Evolutionary conservation across 2,113 vertebrate genomes (phyloP).

Genomic region (Xyliphius kryptos): DNA sequence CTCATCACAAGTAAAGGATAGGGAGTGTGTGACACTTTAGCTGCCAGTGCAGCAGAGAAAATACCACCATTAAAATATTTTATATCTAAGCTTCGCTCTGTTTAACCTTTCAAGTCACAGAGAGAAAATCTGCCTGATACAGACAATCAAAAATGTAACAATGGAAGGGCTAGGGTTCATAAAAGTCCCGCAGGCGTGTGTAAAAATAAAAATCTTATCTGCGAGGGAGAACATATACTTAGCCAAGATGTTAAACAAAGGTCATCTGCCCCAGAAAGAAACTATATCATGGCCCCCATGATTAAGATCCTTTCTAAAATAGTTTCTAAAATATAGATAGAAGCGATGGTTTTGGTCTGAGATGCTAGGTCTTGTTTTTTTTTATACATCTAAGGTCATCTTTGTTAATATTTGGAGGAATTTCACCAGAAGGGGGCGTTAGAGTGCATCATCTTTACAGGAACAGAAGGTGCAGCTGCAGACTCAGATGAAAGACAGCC

Average conservation of each 20-base stretch:
- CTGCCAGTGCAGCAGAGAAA: constrained; percentile 60
- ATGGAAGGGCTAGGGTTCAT: constrained; percentile 42
- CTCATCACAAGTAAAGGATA: constrained; percentile 69
- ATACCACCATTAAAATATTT: constrained; percentile 74
- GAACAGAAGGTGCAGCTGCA: constrained; percentile 82
- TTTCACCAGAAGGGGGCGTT: constrained; percentile 24
- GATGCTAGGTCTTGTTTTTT: background rate
- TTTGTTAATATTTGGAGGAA: constrained; percentile 14
- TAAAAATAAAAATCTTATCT: constrained; percentile 48
- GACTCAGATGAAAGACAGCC: constrained; percentile 73
- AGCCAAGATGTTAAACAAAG: constrained; percentile 44
- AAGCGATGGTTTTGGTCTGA: background rate
- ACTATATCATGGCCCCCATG: constrained; percentile 46
- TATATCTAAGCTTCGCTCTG: constrained; percentile 61
- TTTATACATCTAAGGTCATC: background rate
- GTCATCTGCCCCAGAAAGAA: constrained; percentile 25
- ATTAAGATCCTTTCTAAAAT: background rate
- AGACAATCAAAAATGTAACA: constrained; percentile 64
- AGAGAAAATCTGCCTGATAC: constrained; percentile 59
- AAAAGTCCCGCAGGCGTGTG: constrained; percentile 53
- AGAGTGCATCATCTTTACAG: constrained; percentile 59
- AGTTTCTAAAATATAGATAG: background rate
- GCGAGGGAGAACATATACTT: constrained; percentile 31
- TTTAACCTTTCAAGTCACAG: constrained; percentile 59
- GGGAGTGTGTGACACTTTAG: constrained; percentile 72